A percentile compares a stretch with the other conserved stretches of the same genome.
These are phyloP conservation scores for Aphrocallistes beatrix DNA, from an alignment of 37 sponge, comb jelly and placozoan species.

Conservation along the genomic window DNA sequence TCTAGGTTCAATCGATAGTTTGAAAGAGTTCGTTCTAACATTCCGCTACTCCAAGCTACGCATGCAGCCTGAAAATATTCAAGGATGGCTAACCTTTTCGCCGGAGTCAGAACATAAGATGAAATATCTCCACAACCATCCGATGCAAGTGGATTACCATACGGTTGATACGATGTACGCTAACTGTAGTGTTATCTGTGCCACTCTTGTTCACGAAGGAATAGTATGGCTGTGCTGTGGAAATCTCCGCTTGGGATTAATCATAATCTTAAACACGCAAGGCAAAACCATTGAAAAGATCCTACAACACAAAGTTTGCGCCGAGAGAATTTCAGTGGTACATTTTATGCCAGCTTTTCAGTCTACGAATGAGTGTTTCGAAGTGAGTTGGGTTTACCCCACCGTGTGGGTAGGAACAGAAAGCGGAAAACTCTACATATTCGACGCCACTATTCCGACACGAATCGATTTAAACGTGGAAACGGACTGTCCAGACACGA, in stretches of 20 bases:
- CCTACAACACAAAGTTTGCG: background rate
- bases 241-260: background rate
- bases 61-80: background rate
- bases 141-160: background rate
- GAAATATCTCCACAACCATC: background rate
- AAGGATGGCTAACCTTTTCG: background rate
- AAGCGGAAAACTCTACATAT: slow-evolving; percentile 39
- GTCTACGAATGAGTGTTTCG: background rate
- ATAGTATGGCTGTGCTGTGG: background rate
- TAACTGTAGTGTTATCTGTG: slow-evolving; percentile 11
- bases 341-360: slow-evolving; percentile 4
- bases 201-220: background rate
- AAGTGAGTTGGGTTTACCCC: background rate
- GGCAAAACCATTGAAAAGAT: background rate
- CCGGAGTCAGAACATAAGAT: background rate
- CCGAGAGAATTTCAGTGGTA: background rate
- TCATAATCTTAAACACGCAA: background rate
- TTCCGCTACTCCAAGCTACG: background rate
- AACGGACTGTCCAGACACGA: background rate
- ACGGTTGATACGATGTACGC: background rate
- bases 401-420: slow-evolving; percentile 65
- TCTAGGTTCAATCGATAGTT: background rate
- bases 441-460: slow-evolving; percentile 21
- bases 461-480: background rate
- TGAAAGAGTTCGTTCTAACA: slow-evolving; percentile 6